Evolutionary conservation across 2,113 vertebrate species (phyloP), one percentile per base, ranked within the genome.

Genomic region (Pitta sordida): DNA sequence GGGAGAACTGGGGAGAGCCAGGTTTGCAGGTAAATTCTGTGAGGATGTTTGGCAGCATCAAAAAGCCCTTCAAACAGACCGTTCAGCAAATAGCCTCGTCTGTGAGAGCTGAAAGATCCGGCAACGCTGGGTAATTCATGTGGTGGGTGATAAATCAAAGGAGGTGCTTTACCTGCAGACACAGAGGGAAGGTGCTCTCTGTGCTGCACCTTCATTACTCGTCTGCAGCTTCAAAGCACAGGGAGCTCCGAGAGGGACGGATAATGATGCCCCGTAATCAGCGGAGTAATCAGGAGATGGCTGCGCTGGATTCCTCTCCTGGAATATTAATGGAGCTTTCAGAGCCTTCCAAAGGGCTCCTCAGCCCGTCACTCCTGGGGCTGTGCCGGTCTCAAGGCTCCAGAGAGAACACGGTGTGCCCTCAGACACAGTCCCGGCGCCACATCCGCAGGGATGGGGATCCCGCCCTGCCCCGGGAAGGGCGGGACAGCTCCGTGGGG

Each of bases 81-180:
- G 14, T 48, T 91, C 48, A 85, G 84, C 84, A 92, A 94, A 95
- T 36, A 79, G 94, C 87, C 87, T 48, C n/a, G 56, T 73, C 77
- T 52, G 7, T 22, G 82, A n/a, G 70, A 76, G 84, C 87, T 24
- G 80, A 69, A 73, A 83, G 86, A 65, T 53, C 6, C 21, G 49
- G 89, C 43, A 43, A 68, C 2, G 7, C 41, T 44, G 1, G 1
- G 41, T 91, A 84, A 95, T 94, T 93, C 27, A 59, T 59, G 74
- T 82, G 60, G 52, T 39, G 43, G 80, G 49, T 68, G 64, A 95
- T 95, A 94, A 96, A 96, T 96, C 94, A 89, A 88, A 87, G 58
- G 5, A 76, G 62, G 65, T 56, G 62, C 71, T 95, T 91, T 76
- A 84, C 87, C 84, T 32, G 70, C 32, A 77, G 37, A 87, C 32